Evolutionary conservation across 2,888 invertebrate genomes (phyloP).

Genomic region (Philereme vetulata): DNA sequence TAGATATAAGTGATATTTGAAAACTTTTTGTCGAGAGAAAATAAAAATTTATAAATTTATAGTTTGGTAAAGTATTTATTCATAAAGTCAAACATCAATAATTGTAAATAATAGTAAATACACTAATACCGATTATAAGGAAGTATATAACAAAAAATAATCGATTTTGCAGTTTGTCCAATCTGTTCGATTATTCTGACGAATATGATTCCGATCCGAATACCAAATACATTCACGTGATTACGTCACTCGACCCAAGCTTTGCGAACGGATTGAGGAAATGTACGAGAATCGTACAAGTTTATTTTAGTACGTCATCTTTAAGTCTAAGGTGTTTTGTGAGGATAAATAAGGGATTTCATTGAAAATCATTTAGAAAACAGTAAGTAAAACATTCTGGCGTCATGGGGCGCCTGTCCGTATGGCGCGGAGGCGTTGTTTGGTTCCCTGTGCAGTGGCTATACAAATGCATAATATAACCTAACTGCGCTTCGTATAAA

Average conservation of each 20-base stretch:
- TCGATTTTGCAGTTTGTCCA: too few relatives aligned
- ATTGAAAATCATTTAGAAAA: slow-evolving; percentile 55
- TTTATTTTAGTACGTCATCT: slow-evolving; percentile 79
- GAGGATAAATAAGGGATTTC: slow-evolving; percentile 53
- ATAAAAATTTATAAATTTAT: too few relatives aligned
- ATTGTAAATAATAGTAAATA: too few relatives aligned
- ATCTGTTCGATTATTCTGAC: background rate
- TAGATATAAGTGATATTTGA: too few relatives aligned
- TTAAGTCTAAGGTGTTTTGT: slow-evolving; percentile 61
- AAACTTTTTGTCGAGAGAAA: too few relatives aligned
- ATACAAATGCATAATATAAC: slow-evolving; percentile 82
- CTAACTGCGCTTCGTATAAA: slow-evolving; percentile 76
- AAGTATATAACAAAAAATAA: too few relatives aligned
- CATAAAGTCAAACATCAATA: too few relatives aligned
- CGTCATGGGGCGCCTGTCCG: slow-evolving; percentile 44
- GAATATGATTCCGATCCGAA: background rate
- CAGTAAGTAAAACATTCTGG: slow-evolving; percentile 67
- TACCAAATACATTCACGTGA: slow-evolving; percentile 30
- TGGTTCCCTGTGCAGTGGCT: slow-evolving; percentile 72
- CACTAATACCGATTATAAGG: too few relatives aligned
- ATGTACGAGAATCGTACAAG: slow-evolving; percentile 73
- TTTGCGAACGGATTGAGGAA: slow-evolving; percentile 64
- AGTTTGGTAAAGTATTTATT: too few relatives aligned
- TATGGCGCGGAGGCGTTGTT: slow-evolving; percentile 70
- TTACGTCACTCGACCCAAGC: slow-evolving; percentile 73